phyloP scores from a whole-genome alignment of 53 echinoderm and acorn worm genomes.

The Temnopleurus reevesii region DNA sequence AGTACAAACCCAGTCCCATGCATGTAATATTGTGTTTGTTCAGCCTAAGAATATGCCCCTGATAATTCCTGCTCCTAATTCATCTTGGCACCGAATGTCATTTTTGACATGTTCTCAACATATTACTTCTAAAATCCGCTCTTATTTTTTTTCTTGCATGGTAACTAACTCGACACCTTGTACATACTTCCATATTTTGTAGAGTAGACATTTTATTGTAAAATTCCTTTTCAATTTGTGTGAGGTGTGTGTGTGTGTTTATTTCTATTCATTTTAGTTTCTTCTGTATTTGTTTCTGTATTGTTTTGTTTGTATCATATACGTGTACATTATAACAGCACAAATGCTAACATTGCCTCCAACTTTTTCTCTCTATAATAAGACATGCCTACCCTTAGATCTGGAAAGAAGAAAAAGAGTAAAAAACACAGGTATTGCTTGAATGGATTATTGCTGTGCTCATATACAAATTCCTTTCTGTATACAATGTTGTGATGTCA shows the following conservation, averaged over 20 bases:
- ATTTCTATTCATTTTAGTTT: constrained; percentile 3
- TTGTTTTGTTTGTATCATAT: not conserved
- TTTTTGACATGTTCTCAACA: not conserved
- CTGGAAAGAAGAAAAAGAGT: constrained; percentile 64
- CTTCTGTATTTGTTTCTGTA: not conserved
- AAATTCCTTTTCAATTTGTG: not conserved
- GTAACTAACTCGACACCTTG: constrained; percentile 5
- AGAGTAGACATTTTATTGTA: not conserved
- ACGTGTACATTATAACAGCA: constrained; percentile 12
- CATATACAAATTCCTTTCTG: not conserved
- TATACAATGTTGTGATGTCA: not conserved
- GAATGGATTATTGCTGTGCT: constrained; percentile 45
- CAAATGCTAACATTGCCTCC: constrained; percentile 47
- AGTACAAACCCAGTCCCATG: not conserved
- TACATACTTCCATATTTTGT: not conserved
- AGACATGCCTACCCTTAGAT: constrained; percentile 51
- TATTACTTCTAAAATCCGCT: not conserved
- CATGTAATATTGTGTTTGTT: not conserved
- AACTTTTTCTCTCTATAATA: constrained; percentile 39
- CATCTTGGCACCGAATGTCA: not conserved
- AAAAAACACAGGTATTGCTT: constrained; percentile 62
- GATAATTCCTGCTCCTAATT: not conserved
- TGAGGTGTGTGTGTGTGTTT: not conserved
- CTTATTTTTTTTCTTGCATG: not conserved
- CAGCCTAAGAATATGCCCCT: not conserved